phyloP scores from a whole-genome alignment of 2,113 vertebrate species.

The Saguinus imperator region DNA sequence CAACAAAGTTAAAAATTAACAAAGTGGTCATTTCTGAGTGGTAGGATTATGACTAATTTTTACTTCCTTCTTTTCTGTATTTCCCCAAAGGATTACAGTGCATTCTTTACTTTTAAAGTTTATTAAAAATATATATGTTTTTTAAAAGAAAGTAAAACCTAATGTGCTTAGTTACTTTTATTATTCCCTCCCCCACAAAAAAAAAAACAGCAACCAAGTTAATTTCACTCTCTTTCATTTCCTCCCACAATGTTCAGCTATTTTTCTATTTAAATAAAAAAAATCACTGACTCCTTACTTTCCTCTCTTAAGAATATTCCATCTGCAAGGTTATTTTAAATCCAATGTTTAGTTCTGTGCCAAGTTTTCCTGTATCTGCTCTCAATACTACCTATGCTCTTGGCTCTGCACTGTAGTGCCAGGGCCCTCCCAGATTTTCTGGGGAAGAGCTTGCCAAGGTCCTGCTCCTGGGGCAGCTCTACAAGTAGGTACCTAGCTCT shows the following conservation, averaged over 20 bases:
- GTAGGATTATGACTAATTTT: neutral
- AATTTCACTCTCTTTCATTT: slow-evolving; percentile 40
- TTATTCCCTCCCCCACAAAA: neutral
- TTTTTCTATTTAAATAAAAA: slow-evolving; percentile 3
- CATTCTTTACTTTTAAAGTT: neutral
- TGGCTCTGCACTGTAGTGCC: too few species aligned
- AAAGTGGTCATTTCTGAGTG: neutral
- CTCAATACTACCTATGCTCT: neutral
- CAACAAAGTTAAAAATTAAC: neutral
- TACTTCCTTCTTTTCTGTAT: neutral
- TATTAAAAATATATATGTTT: neutral
- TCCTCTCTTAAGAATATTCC: neutral
- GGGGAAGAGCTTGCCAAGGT: neutral
- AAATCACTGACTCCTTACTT: neutral
- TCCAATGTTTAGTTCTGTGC: neutral
- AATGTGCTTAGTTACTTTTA: neutral
- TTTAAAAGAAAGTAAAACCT: slow-evolving; percentile 22
- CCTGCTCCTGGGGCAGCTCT: neutral
- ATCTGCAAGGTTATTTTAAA: neutral
- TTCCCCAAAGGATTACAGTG: neutral
- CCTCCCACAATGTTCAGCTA: neutral
- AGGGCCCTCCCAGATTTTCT: neutral
- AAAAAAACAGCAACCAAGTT: neutral
- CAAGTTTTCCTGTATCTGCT: neutral
- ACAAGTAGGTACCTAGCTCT: neutral